Base-by-base conservation (phyloP, 2,888 invertebrate genomes). In the Entomobrya proxima region DNA sequence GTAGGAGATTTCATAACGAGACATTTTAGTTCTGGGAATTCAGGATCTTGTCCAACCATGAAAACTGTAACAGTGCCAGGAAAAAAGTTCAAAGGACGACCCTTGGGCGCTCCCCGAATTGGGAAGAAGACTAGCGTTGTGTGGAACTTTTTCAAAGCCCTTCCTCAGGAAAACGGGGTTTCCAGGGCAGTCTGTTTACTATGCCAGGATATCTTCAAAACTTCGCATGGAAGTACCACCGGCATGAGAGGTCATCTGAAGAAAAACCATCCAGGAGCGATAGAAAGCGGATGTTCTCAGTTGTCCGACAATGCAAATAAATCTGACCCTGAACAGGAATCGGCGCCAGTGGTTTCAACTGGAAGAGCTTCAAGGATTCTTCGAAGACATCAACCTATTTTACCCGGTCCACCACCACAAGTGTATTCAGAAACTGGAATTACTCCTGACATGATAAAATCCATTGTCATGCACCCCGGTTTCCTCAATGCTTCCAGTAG, bases 51-150 rank as follows among this genome's bases (percentile, higher is more conserved):
- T 30, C 32, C 32, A 35, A 67, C 67, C 6, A 72, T 44, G 2
- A 18, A n/a, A 11, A 7, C 75, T 1, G 52, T 37, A 18, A 64
- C n/a, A 21, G 37, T 75, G 18, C 50, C 50, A 18, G 75, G 52
- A 11, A 75, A 75, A 52, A 75, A 75, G 35, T 50, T 75, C 50
- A 75, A 52, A 35, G 32, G 67, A 15, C n/a, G 67, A 35, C 1
- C 61, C 27, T 1, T 61, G 24, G 67, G 40, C 21, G 24, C 44
- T 6, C 74, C 75, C 3, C 40, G 76, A 69, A 55, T 78, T 5
- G 87, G 87, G 40, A 87, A 87, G 83, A 88, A 87, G 50, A 88
- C 87, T 2, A 88, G 88, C 40, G 86, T 86, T 35, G 87, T 88
- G 7, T 88, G 88, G 88, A 32, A 87, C 40, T 88, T 77, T 58